These are phyloP conservation scores for Erebia epiphron DNA, from an alignment of 2,888 invertebrate genomes.

Conservation along the genomic window DNA sequence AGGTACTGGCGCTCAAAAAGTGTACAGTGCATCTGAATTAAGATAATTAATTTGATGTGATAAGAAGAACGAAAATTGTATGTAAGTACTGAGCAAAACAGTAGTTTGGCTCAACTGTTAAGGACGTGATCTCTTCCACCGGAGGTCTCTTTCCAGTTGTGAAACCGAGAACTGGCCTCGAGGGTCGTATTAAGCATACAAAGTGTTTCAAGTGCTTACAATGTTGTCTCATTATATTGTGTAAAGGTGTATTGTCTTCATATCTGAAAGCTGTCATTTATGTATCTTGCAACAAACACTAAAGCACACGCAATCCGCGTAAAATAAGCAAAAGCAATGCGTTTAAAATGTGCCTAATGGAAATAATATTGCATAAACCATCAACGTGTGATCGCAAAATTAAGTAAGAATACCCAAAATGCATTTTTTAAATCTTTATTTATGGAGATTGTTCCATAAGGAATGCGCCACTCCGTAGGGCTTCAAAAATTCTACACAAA, in stretches of 20 bases:
- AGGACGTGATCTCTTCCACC: constrained; percentile 13
- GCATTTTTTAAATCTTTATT: too few relatives aligned
- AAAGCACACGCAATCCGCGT: not conserved
- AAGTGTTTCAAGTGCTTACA: constrained; percentile 14
- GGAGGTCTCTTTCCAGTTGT: constrained; percentile 22
- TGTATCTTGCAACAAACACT: constrained; percentile 13
- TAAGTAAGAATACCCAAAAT: too few relatives aligned
- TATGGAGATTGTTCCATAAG: too few relatives aligned
- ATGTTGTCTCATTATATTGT: constrained; percentile 23
- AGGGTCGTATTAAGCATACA: constrained; percentile 26
- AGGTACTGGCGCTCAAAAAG: too few relatives aligned
- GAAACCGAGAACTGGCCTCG: constrained; percentile 25
- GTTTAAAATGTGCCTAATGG: not conserved
- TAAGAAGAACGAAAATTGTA: constrained; percentile 7
- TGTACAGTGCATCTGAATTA: too few relatives aligned
- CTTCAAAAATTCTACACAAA: too few relatives aligned
- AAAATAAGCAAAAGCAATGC: not conserved
- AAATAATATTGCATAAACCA: not conserved
- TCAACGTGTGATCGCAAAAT: too few relatives aligned
- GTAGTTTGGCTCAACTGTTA: constrained; percentile 22
- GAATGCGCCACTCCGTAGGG: too few relatives aligned
- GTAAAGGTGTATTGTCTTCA: constrained; percentile 30
- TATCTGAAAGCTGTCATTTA: constrained; percentile 6
- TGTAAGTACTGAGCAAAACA: constrained; percentile 24
- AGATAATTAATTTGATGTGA: too few relatives aligned